phyloP scores from a whole-genome alignment of 2,113 vertebrate species.

The Cygnus atratus region DNA sequence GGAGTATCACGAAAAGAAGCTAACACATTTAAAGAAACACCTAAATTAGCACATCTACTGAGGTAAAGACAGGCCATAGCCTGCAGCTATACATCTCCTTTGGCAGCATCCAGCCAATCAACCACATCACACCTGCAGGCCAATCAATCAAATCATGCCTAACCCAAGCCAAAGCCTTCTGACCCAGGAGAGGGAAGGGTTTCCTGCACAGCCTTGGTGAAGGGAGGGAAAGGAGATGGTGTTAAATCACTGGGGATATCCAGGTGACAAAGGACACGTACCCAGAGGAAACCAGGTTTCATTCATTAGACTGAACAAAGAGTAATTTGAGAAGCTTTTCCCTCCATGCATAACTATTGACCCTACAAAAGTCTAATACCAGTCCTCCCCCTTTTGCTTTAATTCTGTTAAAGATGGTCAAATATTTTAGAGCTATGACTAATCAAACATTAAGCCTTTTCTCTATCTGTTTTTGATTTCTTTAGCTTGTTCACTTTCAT shows the following conservation, averaged over 20 bases:
- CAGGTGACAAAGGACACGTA: background rate
- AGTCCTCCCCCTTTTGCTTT: background rate
- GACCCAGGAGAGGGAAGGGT: background rate
- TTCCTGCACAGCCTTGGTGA: background rate
- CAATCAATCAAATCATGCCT: background rate
- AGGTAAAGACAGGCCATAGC: background rate
- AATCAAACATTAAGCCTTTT: background rate
- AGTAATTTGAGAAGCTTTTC: conserved; percentile 18
- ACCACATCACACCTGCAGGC: background rate
- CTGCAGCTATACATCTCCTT: background rate
- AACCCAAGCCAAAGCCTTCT: background rate
- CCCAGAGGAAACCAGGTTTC: background rate
- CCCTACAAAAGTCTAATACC: background rate
- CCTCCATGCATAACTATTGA: accelerated
- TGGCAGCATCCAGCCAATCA: background rate
- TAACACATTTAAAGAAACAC: background rate
- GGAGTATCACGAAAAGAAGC: background rate
- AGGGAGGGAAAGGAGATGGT: background rate
- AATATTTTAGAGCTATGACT: background rate
- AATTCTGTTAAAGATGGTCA: background rate
- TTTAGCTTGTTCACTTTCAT: background rate
- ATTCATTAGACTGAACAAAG: background rate
- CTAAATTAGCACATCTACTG: background rate
- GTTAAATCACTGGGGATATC: background rate
- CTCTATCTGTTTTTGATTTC: background rate